Evolutionary conservation across 2,888 invertebrate genomes (phyloP), one percentile per base, ranked within the genome.

Genomic region (Nomada fucata): DNA sequence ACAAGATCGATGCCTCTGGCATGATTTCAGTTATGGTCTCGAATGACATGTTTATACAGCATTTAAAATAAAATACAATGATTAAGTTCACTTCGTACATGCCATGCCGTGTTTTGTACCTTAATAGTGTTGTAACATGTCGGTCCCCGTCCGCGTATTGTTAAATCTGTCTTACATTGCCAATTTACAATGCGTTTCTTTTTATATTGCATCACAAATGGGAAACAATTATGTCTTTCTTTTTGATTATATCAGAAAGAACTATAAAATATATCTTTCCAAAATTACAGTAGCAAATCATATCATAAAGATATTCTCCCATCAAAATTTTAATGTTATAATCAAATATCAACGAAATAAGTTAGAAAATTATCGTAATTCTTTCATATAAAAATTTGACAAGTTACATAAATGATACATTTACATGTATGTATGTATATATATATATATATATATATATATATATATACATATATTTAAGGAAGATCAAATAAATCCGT

Each of bases 121-220:
- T 87, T 86, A 84, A 80, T 83, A 81, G 91, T 91, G 89, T 90
- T 91, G 89, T 90, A 86, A 87, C 86, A 89, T 90, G 90, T 87
- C 90, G 87, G 91, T 92, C 91, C 87, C 88, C 89, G 91, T 92
- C 92, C 89, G 86, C 78, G 87, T 88, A 85, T 80, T 82, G 76
- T 86, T 89, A 86, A 85, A 86, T 87, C 82, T 84, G 89, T 91
- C 89, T 73, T 76, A 65, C 77, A 90, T 89, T 89, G 89, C 89
- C 91, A 90, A 88, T 90, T 91, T 88, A 86, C 81, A 82, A 82
- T 75, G 65, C 67, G 15, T 78, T 42, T 26, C 29, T 23, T 55
- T 44, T 29, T 18, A n/a, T 72, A 44, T 26, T 42, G 36, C 44
- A 23, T 29, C 3, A n/a, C 69, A 36, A 52, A 69, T 23, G 26